Conservation (phyloP, 2,888 invertebrate species). For the Rhamphomyia laevipes region DNA sequence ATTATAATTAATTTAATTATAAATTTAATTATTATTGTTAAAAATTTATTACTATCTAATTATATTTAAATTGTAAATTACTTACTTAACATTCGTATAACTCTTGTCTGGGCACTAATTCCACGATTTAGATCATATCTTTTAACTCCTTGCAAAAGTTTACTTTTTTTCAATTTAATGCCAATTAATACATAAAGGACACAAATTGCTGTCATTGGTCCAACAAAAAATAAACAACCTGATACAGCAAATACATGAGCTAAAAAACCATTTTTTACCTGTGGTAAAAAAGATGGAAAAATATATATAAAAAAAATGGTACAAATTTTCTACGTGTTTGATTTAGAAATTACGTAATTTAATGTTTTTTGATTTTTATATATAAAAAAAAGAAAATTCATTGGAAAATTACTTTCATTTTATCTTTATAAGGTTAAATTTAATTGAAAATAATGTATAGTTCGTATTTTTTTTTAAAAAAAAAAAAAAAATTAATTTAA, state of each 20-base stretch:
- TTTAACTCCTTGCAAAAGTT: conserved; percentile 47
- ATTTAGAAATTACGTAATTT: too few species aligned
- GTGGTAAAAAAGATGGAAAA: conserved; percentile 4
- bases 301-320: too few species aligned
- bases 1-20: too few species aligned
- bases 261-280: conserved; percentile 37
- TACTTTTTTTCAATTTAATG: conserved; percentile 54
- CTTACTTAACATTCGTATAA: conserved; percentile 74
- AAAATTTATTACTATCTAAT: background rate
- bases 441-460: too few species aligned
- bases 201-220: conserved; percentile 77
- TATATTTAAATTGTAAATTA: conserved; percentile 16
- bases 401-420: too few species aligned
- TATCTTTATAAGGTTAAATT: too few species aligned
- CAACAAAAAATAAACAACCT: conserved; percentile 69
- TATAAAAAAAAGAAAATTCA: too few species aligned
- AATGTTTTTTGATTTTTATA: too few species aligned
- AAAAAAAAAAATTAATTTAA: too few species aligned
- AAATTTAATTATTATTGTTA: too few species aligned
- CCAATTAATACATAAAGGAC: conserved; percentile 71
- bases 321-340: too few species aligned
- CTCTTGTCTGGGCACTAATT: conserved; percentile 48
- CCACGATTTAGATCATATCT: conserved; percentile 41
- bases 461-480: too few species aligned
- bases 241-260: conserved; percentile 70